These are phyloP conservation scores for Melanotaenia pygmaea DNA, from an alignment of 2,797 vertebrate species.

Conservation along the genomic window DNA sequence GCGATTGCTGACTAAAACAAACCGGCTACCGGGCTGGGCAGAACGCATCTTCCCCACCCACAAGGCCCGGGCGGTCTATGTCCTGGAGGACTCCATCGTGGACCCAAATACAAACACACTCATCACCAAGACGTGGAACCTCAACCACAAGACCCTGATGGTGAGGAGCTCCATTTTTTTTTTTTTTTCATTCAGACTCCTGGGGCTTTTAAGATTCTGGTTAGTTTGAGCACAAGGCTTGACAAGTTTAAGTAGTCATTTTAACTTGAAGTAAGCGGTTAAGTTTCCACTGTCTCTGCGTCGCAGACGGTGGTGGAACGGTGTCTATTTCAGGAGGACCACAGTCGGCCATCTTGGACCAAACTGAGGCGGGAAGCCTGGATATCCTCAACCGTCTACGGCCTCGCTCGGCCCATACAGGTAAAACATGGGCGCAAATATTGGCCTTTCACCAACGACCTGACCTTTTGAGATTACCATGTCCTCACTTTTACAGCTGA, in stretches of 20 bases:
- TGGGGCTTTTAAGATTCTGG: too few relatives aligned
- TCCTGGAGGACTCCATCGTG: conserved; percentile 90
- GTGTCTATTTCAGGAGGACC: conserved; percentile 61
- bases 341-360: conserved; percentile 60
- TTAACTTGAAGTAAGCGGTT: neutral
- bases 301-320: conserved; percentile 69
- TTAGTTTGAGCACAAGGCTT: too few relatives aligned
- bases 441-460: too few relatives aligned
- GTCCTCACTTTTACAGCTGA: too few relatives aligned
- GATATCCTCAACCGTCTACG: conserved; percentile 73
- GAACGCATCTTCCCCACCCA: conserved; percentile 88
- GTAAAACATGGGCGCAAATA: conserved; percentile 16
- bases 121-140: conserved; percentile 91
- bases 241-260: too few relatives aligned
- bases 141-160: conserved; percentile 90
- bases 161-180: conserved; percentile 55
- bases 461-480: too few relatives aligned
- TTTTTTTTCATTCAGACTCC: too few relatives aligned
- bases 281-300: neutral
- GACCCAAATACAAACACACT: conserved; percentile 87
- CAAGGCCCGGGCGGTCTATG: conserved; percentile 86
- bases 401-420: conserved; percentile 76
- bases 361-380: conserved; percentile 71
- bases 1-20: conserved; percentile 84
- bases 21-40: conserved; percentile 90